Evolutionary conservation across 2,888 invertebrate species (phyloP), one percentile per base, ranked within the genome.

Genomic region (Alcis repandata): DNA sequence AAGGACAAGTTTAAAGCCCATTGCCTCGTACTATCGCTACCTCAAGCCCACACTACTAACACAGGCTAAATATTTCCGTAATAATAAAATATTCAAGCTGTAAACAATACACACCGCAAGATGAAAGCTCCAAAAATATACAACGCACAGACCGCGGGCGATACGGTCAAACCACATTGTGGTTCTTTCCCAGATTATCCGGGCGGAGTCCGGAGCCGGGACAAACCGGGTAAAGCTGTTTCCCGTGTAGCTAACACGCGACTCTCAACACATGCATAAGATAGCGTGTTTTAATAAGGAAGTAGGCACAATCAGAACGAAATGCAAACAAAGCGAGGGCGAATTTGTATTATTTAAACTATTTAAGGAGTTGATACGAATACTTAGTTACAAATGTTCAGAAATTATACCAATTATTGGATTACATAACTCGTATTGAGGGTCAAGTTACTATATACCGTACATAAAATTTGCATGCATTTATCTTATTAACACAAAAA

Each of bases 131-230:
- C 38, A 46, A 57, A 64, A 66, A 61, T 59, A 49, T 52, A 54
- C 48, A 59, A 45, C 20, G 45, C 53, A 40, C 40, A 41, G 59
- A 56, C 70, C 68, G 45, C 70, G 61, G 56, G 58, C 61, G 70
- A 65, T 68, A 68, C 69, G 72, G 71, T 67, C 54, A 36, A 36
- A 38, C 69, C 46, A 38, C 71, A 73, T 56, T 69, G 62, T 70
- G 72, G 75, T 69, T 72, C 73, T 74, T 78, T 74, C 73, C 75
- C 73, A 77, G 83, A 82, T 85, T 82, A 85, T 82, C 82, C 79
- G 59, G 22, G 36, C 3, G 43, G 73, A 76, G 75, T 69, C 73
- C 72, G 74, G 68, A 56, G 68, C 69, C 72, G 46, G 54, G 57
- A 17, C 54, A 43, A 2, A 33, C 45, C 56, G 56, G 45, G 52